Base-by-base conservation (phyloP, 1,140 invertebrate genomes). In the Drosophila murphyi region DNA sequence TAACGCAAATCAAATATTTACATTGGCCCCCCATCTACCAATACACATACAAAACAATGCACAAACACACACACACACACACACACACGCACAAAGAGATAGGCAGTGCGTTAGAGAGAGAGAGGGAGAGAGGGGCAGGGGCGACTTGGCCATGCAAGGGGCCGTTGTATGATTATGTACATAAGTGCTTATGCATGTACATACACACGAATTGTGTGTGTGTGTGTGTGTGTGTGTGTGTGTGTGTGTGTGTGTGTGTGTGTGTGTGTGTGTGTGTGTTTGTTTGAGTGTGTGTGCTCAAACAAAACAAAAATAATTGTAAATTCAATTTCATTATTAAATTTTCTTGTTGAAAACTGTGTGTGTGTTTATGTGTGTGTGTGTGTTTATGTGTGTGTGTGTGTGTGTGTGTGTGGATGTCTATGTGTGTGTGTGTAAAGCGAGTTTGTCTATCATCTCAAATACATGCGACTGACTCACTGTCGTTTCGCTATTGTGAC, bases 311-410 rank as follows among this genome's bases (percentile, higher is more conserved):
- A 88, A 87, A 83, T 88, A 80, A 87, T 88, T 87, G 83, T 87
- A 88, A 87, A 88, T 87, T 87, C 76, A 88, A 87, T 87, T 87
- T 80, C 85, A 88, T 87, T 87, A 87, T 87, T 87, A 80, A 80
- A 87, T 80, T 86, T 77, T 74, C 76, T 62, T 86, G 75, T 72
- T 67, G 56, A 68, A 74, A 77, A 62, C 76, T 75, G 72, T 78
- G 74, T 80, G 52, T 72, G 37, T 39, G 37, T 39, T 3, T 39
- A 4, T 6, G 37, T 39, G 37, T 39, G 37, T 39, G 4, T 6
- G 37, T 39, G 37, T 41, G 39, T 3, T 0, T 4, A 10, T 39
- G 37, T 39, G 4, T 6, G 37, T 39, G 37, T 41, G 39, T 3
- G 3, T 4, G 39, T 75, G 72, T 78, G 74, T 80, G 52, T 72